phyloP scores from a whole-genome alignment of 1,140 invertebrate genomes.

The Pinna nobilis region DNA sequence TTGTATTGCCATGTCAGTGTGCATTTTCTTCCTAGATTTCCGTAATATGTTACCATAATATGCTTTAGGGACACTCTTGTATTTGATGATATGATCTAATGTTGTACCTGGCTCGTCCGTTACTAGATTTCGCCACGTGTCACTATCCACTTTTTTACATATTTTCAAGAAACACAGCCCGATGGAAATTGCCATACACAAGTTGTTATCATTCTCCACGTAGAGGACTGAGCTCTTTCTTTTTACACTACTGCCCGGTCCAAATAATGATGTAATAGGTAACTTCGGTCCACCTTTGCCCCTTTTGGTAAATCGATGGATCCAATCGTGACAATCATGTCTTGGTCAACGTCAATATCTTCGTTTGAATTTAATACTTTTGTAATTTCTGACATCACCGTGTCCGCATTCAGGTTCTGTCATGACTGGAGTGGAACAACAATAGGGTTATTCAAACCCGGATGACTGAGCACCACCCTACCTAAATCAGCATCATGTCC shows the following conservation, averaged over 20 bases:
- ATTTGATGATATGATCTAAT: constrained; percentile 2
- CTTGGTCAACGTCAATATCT: constrained; percentile 7
- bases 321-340: constrained; percentile 15
- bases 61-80: constrained; percentile 9
- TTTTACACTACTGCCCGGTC: constrained; percentile 11
- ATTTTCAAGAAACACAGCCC: constrained; percentile 24
- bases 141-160: constrained; percentile 20
- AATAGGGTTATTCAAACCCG: constrained; percentile 24
- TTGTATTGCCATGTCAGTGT: background rate
- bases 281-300: constrained; percentile 1
- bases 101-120: constrained; percentile 4
- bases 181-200: constrained; percentile 24
- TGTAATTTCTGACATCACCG: constrained; percentile 15
- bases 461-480: constrained; percentile 24
- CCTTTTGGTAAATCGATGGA: constrained; percentile 21
- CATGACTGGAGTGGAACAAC: constrained; percentile 24
- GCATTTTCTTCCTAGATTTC: constrained; percentile 1
- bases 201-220: constrained; percentile 15
- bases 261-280: constrained; percentile 18
- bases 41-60: constrained; percentile 17
- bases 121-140: constrained; percentile 11
- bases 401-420: constrained; percentile 11
- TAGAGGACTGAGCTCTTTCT: constrained; percentile 29
- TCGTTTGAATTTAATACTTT: constrained; percentile 27
- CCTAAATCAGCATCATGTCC: constrained; percentile 21